Percentiles rank a stretch among this genome's conserved stretches.
Evolutionary conservation across 2,113 vertebrate genomes (phyloP).

Genomic region (Rattus rattus): DNA sequence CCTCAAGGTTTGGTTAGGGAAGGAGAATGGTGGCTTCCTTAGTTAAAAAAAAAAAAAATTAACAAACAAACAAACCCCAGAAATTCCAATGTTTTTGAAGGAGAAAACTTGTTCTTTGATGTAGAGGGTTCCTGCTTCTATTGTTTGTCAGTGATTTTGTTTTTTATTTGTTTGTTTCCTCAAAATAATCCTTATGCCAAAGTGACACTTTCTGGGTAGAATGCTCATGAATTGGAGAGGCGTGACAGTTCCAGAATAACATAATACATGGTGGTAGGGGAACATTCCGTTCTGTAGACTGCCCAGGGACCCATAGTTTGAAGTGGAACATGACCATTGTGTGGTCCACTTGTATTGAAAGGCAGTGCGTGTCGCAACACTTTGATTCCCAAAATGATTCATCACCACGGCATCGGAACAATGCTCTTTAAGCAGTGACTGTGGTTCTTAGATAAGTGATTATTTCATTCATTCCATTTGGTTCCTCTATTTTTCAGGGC

Average conservation of each 20-base stretch:
- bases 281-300: conserved; percentile 23
- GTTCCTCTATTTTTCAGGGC: background rate
- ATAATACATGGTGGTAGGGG: background rate
- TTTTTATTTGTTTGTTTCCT: background rate
- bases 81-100: background rate
- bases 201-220: background rate
- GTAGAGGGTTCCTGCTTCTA: background rate
- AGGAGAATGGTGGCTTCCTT: background rate
- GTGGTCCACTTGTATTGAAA: conserved; percentile 39
- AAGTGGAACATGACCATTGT: conserved; percentile 18
- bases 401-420: conserved; percentile 19
- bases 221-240: background rate
- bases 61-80: background rate
- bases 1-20: background rate
- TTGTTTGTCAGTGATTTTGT: background rate
- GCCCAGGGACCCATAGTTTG: conserved; percentile 19
- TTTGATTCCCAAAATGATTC: conserved; percentile 56
- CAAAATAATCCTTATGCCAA: background rate
- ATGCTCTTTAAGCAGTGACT: background rate
- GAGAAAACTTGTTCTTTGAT: background rate
- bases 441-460: conserved; percentile 51
- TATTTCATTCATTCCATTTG: conserved; percentile 10
- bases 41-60: background rate
- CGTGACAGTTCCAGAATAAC: conserved; percentile 27
- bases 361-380: conserved; percentile 30